phyloP scores from a whole-genome alignment of 2,113 vertebrate species.

The Potamarius usumacintae region DNA sequence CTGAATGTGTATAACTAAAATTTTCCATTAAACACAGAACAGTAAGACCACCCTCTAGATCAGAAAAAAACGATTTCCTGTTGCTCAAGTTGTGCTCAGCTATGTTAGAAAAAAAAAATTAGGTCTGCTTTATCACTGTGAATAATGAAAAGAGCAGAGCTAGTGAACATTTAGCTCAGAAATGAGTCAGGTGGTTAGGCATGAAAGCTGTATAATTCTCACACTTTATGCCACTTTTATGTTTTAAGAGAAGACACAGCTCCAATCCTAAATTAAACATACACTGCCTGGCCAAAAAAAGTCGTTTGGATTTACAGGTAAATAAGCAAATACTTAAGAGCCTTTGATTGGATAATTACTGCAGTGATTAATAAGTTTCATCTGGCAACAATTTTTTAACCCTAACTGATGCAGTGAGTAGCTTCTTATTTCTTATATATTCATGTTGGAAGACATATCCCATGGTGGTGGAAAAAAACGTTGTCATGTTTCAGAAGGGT shows the following conservation, averaged over 20 bases:
- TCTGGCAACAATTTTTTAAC: too few species aligned
- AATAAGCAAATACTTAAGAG: too few species aligned
- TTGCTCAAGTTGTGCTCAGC: neutral
- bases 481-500: too few species aligned
- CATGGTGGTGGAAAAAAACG: too few species aligned
- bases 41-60: neutral
- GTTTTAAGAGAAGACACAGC: neutral
- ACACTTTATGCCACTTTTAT: neutral
- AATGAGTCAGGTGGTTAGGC: neutral
- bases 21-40: slow-evolving; percentile 7
- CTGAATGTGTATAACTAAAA: neutral
- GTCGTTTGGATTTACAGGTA: too few species aligned
- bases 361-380: too few species aligned
- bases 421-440: too few species aligned
- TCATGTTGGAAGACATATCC: too few species aligned
- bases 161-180: neutral
- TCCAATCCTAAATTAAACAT: neutral
- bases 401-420: too few species aligned
- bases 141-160: neutral
- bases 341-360: too few species aligned
- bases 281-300: too few species aligned
- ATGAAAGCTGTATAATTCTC: neutral
- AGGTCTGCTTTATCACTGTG: neutral
- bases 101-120: neutral
- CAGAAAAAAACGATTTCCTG: too few species aligned